These are phyloP conservation scores for Redunca redunca DNA, from an alignment of 2,113 vertebrate species.

Conservation along the genomic window DNA sequence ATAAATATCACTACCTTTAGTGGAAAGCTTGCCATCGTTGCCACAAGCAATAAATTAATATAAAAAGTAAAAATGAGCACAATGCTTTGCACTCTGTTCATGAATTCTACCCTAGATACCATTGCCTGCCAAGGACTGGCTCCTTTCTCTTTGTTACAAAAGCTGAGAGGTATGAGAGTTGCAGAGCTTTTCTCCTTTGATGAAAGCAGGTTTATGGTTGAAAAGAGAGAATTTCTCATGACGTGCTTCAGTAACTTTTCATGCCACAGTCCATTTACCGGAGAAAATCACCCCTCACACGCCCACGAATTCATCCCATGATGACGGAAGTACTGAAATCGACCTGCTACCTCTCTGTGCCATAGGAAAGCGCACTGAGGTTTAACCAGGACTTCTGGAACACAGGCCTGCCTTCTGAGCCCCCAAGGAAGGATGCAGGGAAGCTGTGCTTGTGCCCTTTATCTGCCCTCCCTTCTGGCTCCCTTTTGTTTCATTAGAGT, in stretches of 20 bases:
- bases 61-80: neutral
- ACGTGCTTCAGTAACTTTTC: neutral
- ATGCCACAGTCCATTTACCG: neutral
- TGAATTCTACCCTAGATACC: neutral
- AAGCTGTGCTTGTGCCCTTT: neutral
- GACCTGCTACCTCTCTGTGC: neutral
- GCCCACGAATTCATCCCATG: neutral
- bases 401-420: neutral
- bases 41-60: neutral
- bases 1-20: neutral
- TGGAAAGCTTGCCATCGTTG: neutral
- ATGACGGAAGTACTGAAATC: neutral
- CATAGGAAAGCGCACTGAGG: fast-evolving
- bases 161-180: neutral
- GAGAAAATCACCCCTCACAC: neutral
- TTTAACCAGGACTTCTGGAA: neutral
- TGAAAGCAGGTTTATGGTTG: neutral
- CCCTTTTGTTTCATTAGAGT: conserved; percentile 6
- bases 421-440: neutral
- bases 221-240: neutral
- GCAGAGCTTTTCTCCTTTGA: neutral
- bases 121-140: neutral
- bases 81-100: neutral
- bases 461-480: conserved; percentile 28
- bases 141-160: neutral